These are phyloP conservation scores for Mnemiopsis leidyi DNA, from an alignment of 37 sponge, comb jelly and placozoan species.

Conservation along the genomic window DNA sequence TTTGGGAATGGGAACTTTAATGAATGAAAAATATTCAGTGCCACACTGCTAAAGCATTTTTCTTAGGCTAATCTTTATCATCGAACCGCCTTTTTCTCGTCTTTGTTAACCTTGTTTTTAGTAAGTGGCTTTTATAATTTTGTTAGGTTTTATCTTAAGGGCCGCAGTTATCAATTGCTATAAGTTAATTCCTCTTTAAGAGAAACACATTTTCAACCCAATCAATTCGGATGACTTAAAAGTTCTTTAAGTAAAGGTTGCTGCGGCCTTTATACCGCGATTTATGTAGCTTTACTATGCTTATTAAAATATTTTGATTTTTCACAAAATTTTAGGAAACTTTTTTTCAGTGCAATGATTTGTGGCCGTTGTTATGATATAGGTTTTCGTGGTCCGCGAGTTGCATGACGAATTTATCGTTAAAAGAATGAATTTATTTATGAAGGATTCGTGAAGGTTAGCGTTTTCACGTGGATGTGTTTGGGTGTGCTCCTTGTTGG, in stretches of 20 bases:
- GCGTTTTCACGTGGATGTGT: too few species aligned
- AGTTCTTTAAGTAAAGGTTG: background rate
- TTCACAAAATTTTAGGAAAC: background rate
- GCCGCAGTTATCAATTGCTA: background rate
- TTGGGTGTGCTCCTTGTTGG: too few species aligned
- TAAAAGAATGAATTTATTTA: background rate
- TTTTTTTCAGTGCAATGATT: background rate
- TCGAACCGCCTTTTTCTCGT: background rate
- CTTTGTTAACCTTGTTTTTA: background rate
- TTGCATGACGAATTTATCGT: background rate
- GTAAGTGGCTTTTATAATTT: background rate
- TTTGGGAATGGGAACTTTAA: background rate
- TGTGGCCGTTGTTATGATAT: background rate
- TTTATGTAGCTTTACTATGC: background rate
- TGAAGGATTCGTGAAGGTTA: too few species aligned
- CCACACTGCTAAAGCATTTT: too few species aligned
- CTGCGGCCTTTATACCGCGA: background rate
- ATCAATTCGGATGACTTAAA: too few species aligned
- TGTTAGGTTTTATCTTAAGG: background rate
- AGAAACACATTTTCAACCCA: too few species aligned
- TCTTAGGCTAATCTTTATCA: background rate
- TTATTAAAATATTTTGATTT: background rate
- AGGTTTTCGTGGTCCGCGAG: background rate
- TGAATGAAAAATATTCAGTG: too few species aligned
- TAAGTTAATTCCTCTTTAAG: too few species aligned